Evolutionary conservation across 2,888 invertebrate genomes (phyloP).

Genomic region (Caenorhabditis sulstoni): DNA sequence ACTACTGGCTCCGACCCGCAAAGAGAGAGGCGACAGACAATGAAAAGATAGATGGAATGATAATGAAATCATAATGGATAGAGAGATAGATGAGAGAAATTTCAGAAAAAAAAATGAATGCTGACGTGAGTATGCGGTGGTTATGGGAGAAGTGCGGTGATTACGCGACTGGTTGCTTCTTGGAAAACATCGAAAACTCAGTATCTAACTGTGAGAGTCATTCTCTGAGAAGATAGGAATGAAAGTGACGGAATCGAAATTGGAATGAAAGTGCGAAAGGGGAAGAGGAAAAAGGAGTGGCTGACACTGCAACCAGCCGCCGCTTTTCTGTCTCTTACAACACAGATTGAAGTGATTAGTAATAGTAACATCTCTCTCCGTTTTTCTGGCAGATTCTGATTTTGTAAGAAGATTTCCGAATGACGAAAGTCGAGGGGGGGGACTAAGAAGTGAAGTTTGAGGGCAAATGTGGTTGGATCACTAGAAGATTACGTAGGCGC

Average conservation of each 20-base stretch:
- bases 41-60: constrained; percentile 12
- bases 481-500: background rate
- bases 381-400: background rate
- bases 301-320: constrained; percentile 5
- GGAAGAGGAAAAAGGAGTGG: constrained; percentile 37
- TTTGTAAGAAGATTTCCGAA: constrained; percentile 20
- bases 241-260: constrained; percentile 16
- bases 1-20: background rate
- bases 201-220: background rate
- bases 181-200: no score
- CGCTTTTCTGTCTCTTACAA: background rate
- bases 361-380: constrained; percentile 40
- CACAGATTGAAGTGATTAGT: constrained; percentile 53
- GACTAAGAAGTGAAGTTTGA: constrained; percentile 1
- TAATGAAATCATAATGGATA: constrained; percentile 7
- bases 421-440: background rate
- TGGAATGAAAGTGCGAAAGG: constrained; percentile 38
- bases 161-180: background rate
- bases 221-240: constrained; percentile 15
- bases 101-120: no score
- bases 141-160: no score
- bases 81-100: no score
- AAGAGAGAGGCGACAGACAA: background rate
- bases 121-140: no score
- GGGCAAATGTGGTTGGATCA: no score